Base-by-base conservation (phyloP, 2,113 vertebrate genomes). In the Xiphophorus couchianus region DNA sequence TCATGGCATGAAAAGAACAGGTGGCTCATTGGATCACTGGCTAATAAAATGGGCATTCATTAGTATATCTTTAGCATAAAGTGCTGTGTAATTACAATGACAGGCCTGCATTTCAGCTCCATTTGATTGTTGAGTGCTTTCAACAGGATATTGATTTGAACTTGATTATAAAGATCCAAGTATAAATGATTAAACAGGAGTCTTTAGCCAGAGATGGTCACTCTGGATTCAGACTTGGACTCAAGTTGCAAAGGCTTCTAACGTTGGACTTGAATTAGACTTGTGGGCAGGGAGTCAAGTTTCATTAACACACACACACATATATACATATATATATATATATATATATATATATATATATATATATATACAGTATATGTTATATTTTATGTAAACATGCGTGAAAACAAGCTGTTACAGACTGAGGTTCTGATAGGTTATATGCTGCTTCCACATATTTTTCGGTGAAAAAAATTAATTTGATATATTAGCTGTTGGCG, bases 41-140 rank as follows among this genome's bases (percentile, higher is more conserved):
- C 72, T 83, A 76, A 89, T 87, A 90, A 91, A 89, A 92, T 86
- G 74, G 88, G 87, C 87, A 86, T 84, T 92, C 88, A 90, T 92
- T 90, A 88, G 86, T 86, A 74, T 86, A 87, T 90, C 66, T 82
- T 92, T 80, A 88, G 86, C 86, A 91, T 85, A 80, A 90, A 91
- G 86, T 83, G 71, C 79, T 77, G 39, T 68, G 81, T 87, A 91
- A 93, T 93, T 90, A 91, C 82, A 71, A 54, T 37, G 22, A 81
- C 64, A 66, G 66, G 75, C 39, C 71, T 58, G 81, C 62, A 69
- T 90, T 58, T 78, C 74, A 82, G 87, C 80, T 86, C 70, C 80
- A 80, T 90, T 88, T 84, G 77, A 84, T 91, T 83, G 69, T 62
- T 71, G 61, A 10, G 25, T 19, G 69, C 76, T 86, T 84, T 91